Evolutionary conservation across 2,888 invertebrate species (phyloP).

Genomic region (Caprella mutica): DNA sequence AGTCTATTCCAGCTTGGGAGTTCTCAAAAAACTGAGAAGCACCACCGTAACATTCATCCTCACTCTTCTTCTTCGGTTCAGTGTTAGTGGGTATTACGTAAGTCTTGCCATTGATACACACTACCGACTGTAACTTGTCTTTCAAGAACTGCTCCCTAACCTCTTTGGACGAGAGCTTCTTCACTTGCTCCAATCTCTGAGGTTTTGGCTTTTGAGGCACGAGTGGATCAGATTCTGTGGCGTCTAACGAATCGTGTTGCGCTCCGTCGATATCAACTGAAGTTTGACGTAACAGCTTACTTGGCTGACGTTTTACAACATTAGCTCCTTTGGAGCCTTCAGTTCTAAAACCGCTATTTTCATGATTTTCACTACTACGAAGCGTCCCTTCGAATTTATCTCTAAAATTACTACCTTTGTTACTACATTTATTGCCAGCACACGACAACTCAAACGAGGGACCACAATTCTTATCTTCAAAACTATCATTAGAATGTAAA

Average conservation of each 20-base stretch:
- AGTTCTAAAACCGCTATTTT: no score
- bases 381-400: no score
- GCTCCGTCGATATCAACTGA: conserved; percentile 7
- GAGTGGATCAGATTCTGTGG: conserved; percentile 6
- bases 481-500: no score
- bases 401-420: no score
- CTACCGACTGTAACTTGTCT: conserved; percentile 22
- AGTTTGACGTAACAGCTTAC: conserved; percentile 12
- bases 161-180: conserved; percentile 11
- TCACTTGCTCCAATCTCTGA: conserved; percentile 8
- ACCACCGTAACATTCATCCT: conserved; percentile 26
- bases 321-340: no score
- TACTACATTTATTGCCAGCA: no score
- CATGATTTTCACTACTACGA: no score
- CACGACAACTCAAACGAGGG: no score
- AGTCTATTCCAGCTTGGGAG: conserved; percentile 23
- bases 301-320: conserved; percentile 6
- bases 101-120: conserved; percentile 32
- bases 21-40: conserved; percentile 31
- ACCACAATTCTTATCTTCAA: no score
- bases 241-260: conserved; percentile 2
- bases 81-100: conserved; percentile 26
- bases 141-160: conserved; percentile 21
- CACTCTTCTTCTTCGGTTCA: conserved; percentile 9
- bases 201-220: conserved; percentile 10